Conservation (phyloP, 2,113 vertebrate genomes). For the Galbula dea region DNA sequence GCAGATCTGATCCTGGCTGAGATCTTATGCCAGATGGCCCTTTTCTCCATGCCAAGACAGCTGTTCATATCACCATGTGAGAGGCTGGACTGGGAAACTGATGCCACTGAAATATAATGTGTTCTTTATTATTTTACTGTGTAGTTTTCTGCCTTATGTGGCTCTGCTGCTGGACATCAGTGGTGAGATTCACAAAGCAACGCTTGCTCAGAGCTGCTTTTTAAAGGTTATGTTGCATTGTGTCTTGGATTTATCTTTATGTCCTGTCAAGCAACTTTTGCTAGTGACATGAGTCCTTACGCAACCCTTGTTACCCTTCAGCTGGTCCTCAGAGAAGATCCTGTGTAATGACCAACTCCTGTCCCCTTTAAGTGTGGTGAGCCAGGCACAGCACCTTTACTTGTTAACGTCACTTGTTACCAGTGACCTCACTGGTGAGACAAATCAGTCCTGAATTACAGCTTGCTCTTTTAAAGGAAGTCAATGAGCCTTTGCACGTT, state of each 20-base stretch:
- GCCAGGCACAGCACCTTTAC: background rate
- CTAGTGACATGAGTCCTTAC: background rate
- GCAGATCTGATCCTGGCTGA: background rate
- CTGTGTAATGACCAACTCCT: rapidly evolving
- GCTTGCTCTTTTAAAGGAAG: background rate
- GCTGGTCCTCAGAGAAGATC: background rate
- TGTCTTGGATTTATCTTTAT: background rate
- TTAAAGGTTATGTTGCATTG: background rate
- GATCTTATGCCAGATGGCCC: background rate
- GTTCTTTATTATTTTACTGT: background rate
- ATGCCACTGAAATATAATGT: background rate
- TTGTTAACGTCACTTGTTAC: background rate
- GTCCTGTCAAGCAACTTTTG: background rate
- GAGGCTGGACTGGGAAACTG: background rate
- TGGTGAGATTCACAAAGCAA: background rate
- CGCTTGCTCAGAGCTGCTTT: background rate
- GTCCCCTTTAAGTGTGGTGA: background rate
- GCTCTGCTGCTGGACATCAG: background rate
- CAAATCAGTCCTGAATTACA: background rate
- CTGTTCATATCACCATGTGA: background rate
- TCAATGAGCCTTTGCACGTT: background rate
- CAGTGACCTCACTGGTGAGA: background rate
- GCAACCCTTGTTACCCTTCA: background rate
- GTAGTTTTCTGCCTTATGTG: background rate
- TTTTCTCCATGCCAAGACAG: background rate